Percentiles rank a stretch among this genome's conserved stretches.
phyloP scores from a whole-genome alignment of 2,888 invertebrate species.

The Philaethria dido region DNA sequence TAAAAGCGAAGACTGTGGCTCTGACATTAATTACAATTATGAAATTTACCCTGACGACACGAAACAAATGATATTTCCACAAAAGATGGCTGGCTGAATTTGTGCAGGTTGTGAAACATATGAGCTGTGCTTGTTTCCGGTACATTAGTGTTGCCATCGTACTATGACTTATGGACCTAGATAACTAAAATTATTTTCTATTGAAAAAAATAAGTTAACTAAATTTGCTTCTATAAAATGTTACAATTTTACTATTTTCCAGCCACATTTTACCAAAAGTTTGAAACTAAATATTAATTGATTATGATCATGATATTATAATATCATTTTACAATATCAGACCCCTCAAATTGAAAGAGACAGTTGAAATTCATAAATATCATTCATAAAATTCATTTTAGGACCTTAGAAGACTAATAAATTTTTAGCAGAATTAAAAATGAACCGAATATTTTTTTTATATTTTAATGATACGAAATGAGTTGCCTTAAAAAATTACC shows the following conservation, averaged over 20 bases:
- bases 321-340: no score
- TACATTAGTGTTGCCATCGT: slow-evolving; percentile 58
- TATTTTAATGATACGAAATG: no score
- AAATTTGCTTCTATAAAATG: neutral
- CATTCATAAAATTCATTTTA: no score
- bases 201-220: neutral
- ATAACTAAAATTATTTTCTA: neutral
- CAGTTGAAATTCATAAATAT: no score
- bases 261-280: neutral
- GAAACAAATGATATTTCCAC: slow-evolving; percentile 88
- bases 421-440: no score
- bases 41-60: slow-evolving; percentile 89
- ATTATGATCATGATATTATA: no score
- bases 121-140: slow-evolving; percentile 63
- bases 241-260: neutral
- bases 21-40: slow-evolving; percentile 95
- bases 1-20: slow-evolving; percentile 97
- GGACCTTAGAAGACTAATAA: no score
- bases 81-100: slow-evolving; percentile 89
- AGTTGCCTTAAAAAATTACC: no score
- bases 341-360: no score
- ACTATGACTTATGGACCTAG: neutral
- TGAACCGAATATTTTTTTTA: no score
- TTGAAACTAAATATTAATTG: no score
- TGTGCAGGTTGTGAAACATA: slow-evolving; percentile 82